Conservation (phyloP, 2,888 invertebrate species). For the Sepioteuthis lessoniana region DNA sequence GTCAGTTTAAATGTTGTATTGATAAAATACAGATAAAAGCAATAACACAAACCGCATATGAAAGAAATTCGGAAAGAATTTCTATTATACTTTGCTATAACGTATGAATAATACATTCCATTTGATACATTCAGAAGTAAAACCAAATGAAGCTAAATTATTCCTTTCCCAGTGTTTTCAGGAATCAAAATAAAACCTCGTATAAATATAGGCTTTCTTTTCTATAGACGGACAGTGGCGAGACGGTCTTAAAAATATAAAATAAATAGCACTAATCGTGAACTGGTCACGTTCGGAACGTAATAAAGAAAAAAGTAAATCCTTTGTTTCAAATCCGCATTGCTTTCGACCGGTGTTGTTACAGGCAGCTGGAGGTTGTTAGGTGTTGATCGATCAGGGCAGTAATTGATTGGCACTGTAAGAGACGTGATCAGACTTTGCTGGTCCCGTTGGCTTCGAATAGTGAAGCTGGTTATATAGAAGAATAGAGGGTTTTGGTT, state of each 20-base stretch:
- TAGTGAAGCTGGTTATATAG: background rate
- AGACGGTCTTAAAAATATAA: background rate
- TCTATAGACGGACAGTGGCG: background rate
- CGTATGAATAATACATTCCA: background rate
- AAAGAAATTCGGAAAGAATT: background rate
- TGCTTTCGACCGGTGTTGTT: too few relatives aligned
- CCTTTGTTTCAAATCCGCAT: background rate
- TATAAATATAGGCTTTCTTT: background rate
- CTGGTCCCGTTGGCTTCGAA: background rate
- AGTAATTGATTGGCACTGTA: background rate
- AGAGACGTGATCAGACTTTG: conserved; percentile 33
- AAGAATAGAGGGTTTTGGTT: background rate
- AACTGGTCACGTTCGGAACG: background rate
- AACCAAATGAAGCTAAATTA: background rate
- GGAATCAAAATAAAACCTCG: background rate
- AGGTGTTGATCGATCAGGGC: conserved; percentile 1
- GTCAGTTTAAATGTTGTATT: too few relatives aligned
- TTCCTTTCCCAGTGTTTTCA: background rate
- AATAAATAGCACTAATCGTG: background rate
- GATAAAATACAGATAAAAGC: background rate
- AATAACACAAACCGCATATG: background rate
- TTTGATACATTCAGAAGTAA: background rate
- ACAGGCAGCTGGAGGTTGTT: background rate
- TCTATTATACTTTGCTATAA: background rate
- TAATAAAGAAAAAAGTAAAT: background rate